phyloP scores from a whole-genome alignment of 2,113 vertebrate genomes.

The Psophia crepitans region DNA sequence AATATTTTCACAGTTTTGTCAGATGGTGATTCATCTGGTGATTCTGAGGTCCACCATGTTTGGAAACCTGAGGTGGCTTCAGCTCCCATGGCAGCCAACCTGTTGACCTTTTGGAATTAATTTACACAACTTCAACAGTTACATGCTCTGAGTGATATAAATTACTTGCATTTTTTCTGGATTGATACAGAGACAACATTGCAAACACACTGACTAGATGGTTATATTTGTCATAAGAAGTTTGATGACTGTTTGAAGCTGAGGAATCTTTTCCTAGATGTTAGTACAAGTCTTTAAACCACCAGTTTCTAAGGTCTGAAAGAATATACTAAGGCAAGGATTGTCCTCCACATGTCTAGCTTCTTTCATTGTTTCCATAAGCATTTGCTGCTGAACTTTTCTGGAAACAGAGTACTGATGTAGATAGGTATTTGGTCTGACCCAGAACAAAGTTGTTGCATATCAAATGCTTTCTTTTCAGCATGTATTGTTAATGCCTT shows the following conservation, averaged over 20 bases:
- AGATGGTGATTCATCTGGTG: background rate
- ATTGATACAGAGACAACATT: background rate
- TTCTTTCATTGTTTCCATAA: background rate
- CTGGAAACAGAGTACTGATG: background rate
- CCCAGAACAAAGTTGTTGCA: background rate
- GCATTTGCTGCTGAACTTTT: background rate
- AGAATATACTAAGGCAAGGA: background rate
- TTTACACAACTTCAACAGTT: background rate
- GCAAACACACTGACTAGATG: background rate
- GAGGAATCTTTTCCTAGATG: background rate
- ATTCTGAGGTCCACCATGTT: background rate
- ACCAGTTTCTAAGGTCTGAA: background rate
- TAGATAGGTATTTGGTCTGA: background rate
- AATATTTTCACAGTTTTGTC: background rate
- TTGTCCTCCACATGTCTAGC: background rate
- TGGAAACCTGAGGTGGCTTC: background rate
- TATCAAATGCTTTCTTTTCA: background rate
- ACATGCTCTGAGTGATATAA: accelerated
- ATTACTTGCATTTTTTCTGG: background rate
- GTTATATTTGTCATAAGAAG: background rate
- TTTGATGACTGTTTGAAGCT: background rate
- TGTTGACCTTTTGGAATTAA: background rate
- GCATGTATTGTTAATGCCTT: background rate
- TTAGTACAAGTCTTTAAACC: background rate
- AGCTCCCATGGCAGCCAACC: accelerated